Percentiles rank a stretch among this genome's conserved stretches.
phyloP scores from a whole-genome alignment of 2,888 invertebrate species.

The Sarcophaga rosellei region DNA sequence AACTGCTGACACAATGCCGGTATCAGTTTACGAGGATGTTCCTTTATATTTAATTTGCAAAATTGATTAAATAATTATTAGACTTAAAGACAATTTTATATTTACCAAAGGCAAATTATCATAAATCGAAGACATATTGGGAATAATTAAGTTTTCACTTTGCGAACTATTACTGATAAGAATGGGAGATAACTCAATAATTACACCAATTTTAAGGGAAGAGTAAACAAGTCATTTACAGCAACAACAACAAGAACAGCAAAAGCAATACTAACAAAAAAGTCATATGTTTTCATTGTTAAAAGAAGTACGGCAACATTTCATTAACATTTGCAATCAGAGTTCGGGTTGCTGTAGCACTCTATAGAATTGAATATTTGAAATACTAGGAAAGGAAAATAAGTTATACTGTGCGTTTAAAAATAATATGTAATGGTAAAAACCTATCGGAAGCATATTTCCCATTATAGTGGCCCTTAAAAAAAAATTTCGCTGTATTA shows the following conservation, averaged over 20 bases:
- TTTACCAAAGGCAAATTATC: constrained; percentile 55
- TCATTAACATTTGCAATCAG: too few species aligned
- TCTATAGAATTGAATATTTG: too few species aligned
- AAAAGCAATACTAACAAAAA: too few species aligned
- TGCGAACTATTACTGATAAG: constrained; percentile 47
- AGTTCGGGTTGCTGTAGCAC: too few species aligned
- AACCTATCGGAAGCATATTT: too few species aligned
- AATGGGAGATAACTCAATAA: constrained; percentile 24
- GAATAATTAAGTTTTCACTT: not conserved
- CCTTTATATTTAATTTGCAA: constrained; percentile 79
- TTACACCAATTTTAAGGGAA: not conserved
- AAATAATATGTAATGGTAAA: too few species aligned
- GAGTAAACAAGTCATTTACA: constrained; percentile 10
- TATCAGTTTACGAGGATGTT: constrained; percentile 92
- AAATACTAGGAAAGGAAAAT: too few species aligned
- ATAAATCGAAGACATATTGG: constrained; percentile 56
- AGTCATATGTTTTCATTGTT: too few species aligned
- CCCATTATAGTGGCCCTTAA: too few species aligned
- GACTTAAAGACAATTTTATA: not conserved
- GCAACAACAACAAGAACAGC: not conserved
- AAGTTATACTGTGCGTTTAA: too few species aligned
- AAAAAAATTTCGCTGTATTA: too few species aligned
- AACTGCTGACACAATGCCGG: constrained; percentile 95
- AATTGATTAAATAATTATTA: not conserved
- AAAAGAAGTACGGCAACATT: too few species aligned